A percentile compares a stretch with the other conserved stretches of the same genome.
These are phyloP conservation scores for Eutolmus rufibarbis DNA, from an alignment of 2,888 invertebrate species.

Conservation along the genomic window DNA sequence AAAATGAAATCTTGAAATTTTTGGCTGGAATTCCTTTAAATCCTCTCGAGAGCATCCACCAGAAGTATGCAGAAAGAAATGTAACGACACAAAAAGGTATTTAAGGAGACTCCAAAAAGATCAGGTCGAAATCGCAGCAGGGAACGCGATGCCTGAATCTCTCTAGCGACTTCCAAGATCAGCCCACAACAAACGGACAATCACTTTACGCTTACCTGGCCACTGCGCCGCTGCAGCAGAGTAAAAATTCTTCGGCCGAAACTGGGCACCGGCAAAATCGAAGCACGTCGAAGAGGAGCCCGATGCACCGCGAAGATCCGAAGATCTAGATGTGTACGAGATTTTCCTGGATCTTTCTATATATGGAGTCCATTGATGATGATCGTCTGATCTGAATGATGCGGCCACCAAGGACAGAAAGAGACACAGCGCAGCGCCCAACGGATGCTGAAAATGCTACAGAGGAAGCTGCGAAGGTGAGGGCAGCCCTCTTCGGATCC, in stretches of 20 bases:
- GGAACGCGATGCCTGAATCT: neutral
- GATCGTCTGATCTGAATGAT: slow-evolving; percentile 16
- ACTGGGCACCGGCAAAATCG: neutral
- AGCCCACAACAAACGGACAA: slow-evolving; percentile 24
- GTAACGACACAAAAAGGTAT: slow-evolving; percentile 25
- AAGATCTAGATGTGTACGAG: slow-evolving; percentile 10
- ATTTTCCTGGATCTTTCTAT: neutral
- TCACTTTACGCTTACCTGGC: neutral
- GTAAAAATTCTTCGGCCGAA: slow-evolving; percentile 5
- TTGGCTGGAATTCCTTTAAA: slow-evolving; percentile 7
- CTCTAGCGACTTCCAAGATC: neutral
- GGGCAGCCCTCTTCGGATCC: neutral
- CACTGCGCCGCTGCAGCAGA: neutral
- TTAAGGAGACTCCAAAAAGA: slow-evolving; percentile 5
- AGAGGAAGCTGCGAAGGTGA: slow-evolving; percentile 14
- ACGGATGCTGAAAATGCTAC: neutral
- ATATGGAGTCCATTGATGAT: slow-evolving; percentile 34
- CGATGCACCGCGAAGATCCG: neutral
- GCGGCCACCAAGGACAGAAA: neutral
- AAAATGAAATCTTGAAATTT: neutral
- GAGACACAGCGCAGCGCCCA: neutral
- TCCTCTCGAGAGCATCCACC: neutral
- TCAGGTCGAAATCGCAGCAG: neutral
- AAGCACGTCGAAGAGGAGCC: neutral
- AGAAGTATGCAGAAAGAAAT: slow-evolving; percentile 10